Conservation (phyloP, 2,888 invertebrate genomes). For the Parapristionchus giblindavisi region DNA sequence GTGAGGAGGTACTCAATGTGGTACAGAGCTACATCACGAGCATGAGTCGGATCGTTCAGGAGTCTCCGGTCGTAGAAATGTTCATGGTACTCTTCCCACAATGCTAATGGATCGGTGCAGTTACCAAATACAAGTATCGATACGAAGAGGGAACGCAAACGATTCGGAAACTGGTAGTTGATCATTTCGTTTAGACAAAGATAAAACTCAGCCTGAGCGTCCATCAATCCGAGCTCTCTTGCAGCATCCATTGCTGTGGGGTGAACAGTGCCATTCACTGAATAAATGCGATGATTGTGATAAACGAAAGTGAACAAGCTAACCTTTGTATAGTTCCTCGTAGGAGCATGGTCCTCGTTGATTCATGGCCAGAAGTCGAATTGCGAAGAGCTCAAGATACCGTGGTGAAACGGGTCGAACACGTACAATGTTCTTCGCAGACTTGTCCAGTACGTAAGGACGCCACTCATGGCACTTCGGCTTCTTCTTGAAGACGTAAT, state of each 20-base stretch:
- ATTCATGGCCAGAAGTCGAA: neutral
- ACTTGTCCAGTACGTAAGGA: no score
- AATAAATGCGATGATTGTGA: neutral
- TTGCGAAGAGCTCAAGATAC: neutral
- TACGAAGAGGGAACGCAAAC: neutral
- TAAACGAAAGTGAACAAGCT: neutral
- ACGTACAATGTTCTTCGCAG: neutral
- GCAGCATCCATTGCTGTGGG: neutral
- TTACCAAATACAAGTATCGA: neutral
- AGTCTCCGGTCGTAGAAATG: neutral
- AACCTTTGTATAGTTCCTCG: neutral
- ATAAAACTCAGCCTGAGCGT: neutral
- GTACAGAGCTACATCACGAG: neutral
- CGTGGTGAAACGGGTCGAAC: neutral
- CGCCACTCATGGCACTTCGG: neutral
- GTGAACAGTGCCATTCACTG: neutral
- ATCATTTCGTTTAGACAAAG: neutral
- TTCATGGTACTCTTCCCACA: neutral
- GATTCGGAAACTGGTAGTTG: neutral
- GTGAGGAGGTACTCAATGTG: neutral
- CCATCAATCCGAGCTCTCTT: neutral
- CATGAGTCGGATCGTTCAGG: neutral
- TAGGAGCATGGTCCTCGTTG: neutral
- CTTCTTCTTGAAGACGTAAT: neutral
- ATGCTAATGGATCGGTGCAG: neutral